Evolutionary conservation across 2,888 invertebrate species (phyloP).

Genomic region (Mylabris sibirica): DNA sequence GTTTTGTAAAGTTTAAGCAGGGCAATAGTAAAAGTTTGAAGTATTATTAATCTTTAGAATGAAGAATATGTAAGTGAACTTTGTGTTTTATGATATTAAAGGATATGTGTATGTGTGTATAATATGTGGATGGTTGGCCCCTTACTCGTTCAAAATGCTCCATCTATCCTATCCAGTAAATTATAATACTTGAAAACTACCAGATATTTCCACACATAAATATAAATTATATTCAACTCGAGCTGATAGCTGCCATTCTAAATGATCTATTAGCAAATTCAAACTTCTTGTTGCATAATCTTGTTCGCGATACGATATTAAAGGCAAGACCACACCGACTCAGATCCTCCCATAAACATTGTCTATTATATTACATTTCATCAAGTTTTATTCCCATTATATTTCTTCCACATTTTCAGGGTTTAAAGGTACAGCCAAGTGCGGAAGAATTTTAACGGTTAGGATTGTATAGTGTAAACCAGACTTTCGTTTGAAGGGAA

Average conservation of each 20-base stretch:
- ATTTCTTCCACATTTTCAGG: too few relatives aligned
- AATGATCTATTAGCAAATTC: conserved; percentile 1
- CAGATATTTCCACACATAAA: not conserved
- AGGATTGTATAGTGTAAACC: too few relatives aligned
- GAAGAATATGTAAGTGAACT: conserved; percentile 39
- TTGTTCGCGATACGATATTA: not conserved
- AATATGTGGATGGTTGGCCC: not conserved
- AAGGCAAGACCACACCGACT: too few relatives aligned
- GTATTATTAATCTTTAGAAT: conserved; percentile 44
- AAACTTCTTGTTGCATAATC: not conserved
- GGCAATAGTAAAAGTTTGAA: conserved; percentile 38
- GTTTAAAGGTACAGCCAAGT: too few relatives aligned
- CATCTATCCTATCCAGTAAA: not conserved
- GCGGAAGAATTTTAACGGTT: too few relatives aligned
- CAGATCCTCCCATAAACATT: too few relatives aligned
- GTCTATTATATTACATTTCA: too few relatives aligned
- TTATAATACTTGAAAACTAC: not conserved
- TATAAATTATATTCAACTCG: not conserved
- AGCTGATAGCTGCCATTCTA: not conserved
- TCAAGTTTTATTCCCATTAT: too few relatives aligned
- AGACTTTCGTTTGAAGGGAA: too few relatives aligned
- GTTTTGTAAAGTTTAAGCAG: conserved; percentile 29
- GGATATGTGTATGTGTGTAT: not conserved
- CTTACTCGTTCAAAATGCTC: not conserved
- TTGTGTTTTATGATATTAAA: conserved; percentile 27